Conservation (phyloP, 2,888 invertebrate species). For the Netelia melanura region DNA sequence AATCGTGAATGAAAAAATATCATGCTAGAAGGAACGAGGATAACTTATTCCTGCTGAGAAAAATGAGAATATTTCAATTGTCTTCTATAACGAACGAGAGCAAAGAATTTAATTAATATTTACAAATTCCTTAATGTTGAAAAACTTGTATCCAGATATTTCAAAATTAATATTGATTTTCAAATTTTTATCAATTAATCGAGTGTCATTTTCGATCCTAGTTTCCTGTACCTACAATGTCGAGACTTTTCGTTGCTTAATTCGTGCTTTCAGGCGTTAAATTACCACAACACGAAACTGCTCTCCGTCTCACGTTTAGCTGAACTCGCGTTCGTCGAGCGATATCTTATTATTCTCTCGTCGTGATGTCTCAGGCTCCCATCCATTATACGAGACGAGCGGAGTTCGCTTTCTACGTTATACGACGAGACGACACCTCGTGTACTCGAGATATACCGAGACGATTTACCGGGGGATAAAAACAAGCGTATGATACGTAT, state of each 20-base stretch:
- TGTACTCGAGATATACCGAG: neutral
- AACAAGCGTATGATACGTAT: neutral
- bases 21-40: neutral
- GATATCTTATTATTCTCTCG: conserved; percentile 48
- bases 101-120: too few relatives aligned
- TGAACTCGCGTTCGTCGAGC: conserved; percentile 9
- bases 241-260: conserved; percentile 1
- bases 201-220: too few relatives aligned
- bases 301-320: conserved; percentile 26
- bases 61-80: conserved; percentile 9
- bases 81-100: too few relatives aligned
- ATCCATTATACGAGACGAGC: conserved; percentile 44
- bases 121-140: too few relatives aligned
- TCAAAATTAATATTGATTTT: too few relatives aligned
- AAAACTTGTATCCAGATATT: too few relatives aligned
- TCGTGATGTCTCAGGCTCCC: conserved; percentile 25
- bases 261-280: conserved; percentile 27
- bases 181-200: too few relatives aligned
- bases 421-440: neutral
- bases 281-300: conserved; percentile 45
- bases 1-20: neutral
- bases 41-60: conserved; percentile 7
- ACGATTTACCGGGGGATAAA: conserved; percentile 12
- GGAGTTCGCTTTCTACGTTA: conserved; percentile 27
- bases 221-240: neutral